Evolutionary conservation across 2,113 vertebrate species (phyloP).

Genomic region (Platichthys flesus): DNA sequence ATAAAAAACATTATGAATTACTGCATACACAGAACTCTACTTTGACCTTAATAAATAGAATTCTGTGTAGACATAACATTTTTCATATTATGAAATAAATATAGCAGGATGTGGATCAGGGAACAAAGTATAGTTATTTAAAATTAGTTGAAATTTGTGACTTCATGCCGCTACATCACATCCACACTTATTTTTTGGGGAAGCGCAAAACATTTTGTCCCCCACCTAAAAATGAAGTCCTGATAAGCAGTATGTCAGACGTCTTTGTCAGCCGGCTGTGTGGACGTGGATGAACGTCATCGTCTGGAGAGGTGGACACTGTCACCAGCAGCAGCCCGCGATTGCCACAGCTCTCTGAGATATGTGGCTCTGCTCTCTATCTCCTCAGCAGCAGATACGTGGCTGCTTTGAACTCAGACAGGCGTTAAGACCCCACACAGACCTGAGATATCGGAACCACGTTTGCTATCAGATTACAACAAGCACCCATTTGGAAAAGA

Average conservation of each 20-base stretch:
- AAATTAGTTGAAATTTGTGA: too few species aligned
- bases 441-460: conserved; percentile 61
- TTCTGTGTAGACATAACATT: too few species aligned
- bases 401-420: conserved; percentile 51
- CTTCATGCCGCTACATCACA: too few species aligned
- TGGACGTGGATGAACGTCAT: conserved; percentile 41
- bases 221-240: neutral
- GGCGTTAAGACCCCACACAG: conserved; percentile 64
- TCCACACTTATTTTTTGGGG: too few species aligned
- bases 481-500: conserved; percentile 60
- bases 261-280: conserved; percentile 19
- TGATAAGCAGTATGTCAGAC: conserved; percentile 12
- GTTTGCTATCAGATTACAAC: conserved; percentile 68
- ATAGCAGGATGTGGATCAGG: too few species aligned
- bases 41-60: neutral
- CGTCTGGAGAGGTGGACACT: conserved; percentile 24
- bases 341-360: conserved; percentile 55
- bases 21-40: neutral
- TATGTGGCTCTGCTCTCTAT: conserved; percentile 60
- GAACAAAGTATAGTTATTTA: too few species aligned
- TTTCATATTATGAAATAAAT: too few species aligned
- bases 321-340: conserved; percentile 23
- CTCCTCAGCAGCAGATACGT: conserved; percentile 60
- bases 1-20: too few species aligned
- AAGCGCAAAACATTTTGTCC: too few species aligned